Evolutionary conservation across 2,113 vertebrate genomes (phyloP), one percentile per base, ranked within the genome.

Genomic region (Pardalotus punctatus): DNA sequence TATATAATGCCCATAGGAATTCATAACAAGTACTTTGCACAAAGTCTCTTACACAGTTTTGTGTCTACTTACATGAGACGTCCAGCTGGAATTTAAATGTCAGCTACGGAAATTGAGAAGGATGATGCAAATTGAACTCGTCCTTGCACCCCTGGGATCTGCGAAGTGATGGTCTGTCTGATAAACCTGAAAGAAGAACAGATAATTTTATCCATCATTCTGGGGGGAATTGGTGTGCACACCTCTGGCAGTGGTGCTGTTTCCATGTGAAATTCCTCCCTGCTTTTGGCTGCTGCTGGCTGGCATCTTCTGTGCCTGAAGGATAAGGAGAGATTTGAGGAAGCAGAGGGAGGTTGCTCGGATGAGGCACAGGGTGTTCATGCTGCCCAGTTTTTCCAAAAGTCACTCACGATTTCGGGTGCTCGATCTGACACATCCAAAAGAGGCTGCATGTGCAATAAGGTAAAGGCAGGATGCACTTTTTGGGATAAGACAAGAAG

Each of bases 281-380:
- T 51, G 36, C 17, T 57, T 88, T 93, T 73, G 69, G 66, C 60
- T 67, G 11, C 53, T 88, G 79, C 40, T 82, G 33, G 12, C 47
- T 70, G 57, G 35, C 36, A 18, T 35, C 25, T 51, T 36, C 14
- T 8, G 43, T 20, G 18, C 53, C 70, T 61, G 40, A 61, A 83
- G 54, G 19, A n/a, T 0, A 45, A 31, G 40, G 38, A 67, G 33
- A 60, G 29, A 21, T 50, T 79, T 69, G 42, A 53, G 67, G 58
- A 53, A 65, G 42, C 50, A 88, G 56, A 62, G 57, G 47, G 35
- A 81, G 33, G 22, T 66, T 31, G 42, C 10, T 15, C 21, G 53
- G 54, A 31, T 0, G 5, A 67, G 13, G n/a, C 15, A 8, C 1
- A 4, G 51, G 81, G 33, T 5, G 6, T 29, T 74, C 4, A 2